Evolutionary conservation across 2,888 invertebrate species (phyloP), one percentile per base, ranked within the genome.

Genomic region (Poecilus cupreus): DNA sequence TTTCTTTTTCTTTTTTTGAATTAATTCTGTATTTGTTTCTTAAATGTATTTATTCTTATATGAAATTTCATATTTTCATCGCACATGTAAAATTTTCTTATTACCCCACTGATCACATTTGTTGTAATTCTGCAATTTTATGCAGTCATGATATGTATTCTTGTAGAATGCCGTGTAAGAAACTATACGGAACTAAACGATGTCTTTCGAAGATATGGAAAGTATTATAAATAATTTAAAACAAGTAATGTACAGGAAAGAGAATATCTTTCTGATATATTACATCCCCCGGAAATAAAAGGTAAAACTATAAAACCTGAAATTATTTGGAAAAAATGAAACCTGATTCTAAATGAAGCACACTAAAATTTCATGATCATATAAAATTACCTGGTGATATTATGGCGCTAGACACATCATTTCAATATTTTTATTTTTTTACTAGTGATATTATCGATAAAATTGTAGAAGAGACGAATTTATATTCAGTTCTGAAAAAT

Each of bases 281-380:
- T 49, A 49, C 3, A 49, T 49, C 6, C 18, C 49, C 49, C n/a
- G 49, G 49, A 60, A 22, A 11, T 24, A 22, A 60, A 24, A 22
- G 22, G 13, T 22, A 60, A 60, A 22, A 13, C 13, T 6, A 60
- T 22, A 0, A 60, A 60, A 60, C 60, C 60, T 18, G 0, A 16
- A 57, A 20, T 57, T 57, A 13, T 1, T 8, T 57, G 60, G 24
- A 60, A 60, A 22, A 60, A 24, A 60, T 22, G 24, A 24, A 60
- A 60, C 13, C 22, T 60, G n/a, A 60, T 57, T 20, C 57, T 57
- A 22, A 57, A 57, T 57, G 22, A 57, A 57, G 22, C 57, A 11
- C 57, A 57, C 57, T 57, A 2, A 57, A 57, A 57, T 57, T 57
- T n/a, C n/a, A n/a, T n/a, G n/a, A n/a, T 13, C 57, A 20, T 24